Conservation (phyloP, 2,888 invertebrate genomes). For the Phyto melanocephala region DNA sequence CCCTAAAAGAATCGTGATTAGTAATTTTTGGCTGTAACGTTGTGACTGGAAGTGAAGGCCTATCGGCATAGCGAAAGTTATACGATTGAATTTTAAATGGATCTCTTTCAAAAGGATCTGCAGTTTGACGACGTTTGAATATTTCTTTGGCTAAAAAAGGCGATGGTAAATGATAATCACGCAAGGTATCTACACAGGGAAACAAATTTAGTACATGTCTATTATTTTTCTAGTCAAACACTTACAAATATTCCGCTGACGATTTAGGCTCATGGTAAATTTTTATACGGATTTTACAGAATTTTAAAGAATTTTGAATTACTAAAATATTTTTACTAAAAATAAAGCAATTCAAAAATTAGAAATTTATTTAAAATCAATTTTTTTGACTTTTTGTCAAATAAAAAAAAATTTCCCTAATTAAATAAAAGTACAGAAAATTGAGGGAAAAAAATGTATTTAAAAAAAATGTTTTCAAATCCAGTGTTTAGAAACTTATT, state of each 20-base stretch:
- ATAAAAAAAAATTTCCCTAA: constrained; percentile 21
- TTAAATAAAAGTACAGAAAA: neutral
- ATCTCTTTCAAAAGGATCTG: constrained; percentile 73
- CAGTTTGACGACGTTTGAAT: neutral
- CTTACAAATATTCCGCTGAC: constrained; percentile 66
- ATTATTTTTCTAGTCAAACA: neutral
- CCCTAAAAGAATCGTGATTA: neutral
- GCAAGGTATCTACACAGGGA: constrained; percentile 62
- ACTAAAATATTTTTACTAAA: neutral
- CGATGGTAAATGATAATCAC: constrained; percentile 65
- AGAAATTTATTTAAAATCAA: neutral
- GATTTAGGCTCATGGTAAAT: constrained; percentile 66
- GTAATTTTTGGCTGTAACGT: neutral
- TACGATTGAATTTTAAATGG: constrained; percentile 76
- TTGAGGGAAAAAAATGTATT: neutral
- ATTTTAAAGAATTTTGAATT: constrained; percentile 25
- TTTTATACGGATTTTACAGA: constrained; percentile 43
- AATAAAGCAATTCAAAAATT: neutral
- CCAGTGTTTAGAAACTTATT: constrained; percentile 64
- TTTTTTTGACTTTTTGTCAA: neutral
- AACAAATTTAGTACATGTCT: neutral
- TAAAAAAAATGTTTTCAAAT: neutral
- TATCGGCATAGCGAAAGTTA: constrained; percentile 75
- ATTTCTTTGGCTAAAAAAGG: neutral
- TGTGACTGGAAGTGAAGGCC: constrained; percentile 68